Conservation (phyloP, 2,113 vertebrate species). For the Baryphthengus martii region DNA sequence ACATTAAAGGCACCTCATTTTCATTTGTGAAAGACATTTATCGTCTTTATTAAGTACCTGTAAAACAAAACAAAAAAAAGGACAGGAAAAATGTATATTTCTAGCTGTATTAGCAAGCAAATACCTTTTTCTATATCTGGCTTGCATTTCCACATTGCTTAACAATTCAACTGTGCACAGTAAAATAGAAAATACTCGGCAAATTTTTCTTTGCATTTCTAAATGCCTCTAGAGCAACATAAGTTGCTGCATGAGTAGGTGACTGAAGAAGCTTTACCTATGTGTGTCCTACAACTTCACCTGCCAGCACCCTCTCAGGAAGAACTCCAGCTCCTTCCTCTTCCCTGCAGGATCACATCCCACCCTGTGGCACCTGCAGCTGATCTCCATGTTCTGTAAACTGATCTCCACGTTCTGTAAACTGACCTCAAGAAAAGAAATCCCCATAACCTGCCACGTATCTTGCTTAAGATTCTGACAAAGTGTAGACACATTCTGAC, state of each 20-base stretch:
- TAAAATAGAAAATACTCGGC: neutral
- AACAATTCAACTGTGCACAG: neutral
- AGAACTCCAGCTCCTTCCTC: neutral
- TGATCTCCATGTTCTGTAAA: too few species aligned
- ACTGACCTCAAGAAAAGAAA: fast-evolving
- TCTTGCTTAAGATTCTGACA: neutral
- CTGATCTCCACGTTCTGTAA: neutral
- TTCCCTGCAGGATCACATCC: neutral
- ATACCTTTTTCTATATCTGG: neutral
- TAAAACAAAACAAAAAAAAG: too few species aligned
- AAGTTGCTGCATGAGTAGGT: neutral
- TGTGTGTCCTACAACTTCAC: neutral
- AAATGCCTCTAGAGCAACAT: neutral
- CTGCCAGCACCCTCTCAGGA: neutral
- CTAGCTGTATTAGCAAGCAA: neutral
- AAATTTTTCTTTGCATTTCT: neutral
- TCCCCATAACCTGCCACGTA: neutral
- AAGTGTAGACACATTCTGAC: neutral
- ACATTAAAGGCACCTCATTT: neutral
- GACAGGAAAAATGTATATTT: neutral
- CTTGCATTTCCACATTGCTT: neutral
- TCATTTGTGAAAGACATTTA: neutral
- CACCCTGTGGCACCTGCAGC: neutral
- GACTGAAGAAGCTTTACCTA: neutral
- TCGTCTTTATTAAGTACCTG: neutral